Conservation (phyloP, 2,797 vertebrate species). For the Cetoscarus ocellatus region DNA sequence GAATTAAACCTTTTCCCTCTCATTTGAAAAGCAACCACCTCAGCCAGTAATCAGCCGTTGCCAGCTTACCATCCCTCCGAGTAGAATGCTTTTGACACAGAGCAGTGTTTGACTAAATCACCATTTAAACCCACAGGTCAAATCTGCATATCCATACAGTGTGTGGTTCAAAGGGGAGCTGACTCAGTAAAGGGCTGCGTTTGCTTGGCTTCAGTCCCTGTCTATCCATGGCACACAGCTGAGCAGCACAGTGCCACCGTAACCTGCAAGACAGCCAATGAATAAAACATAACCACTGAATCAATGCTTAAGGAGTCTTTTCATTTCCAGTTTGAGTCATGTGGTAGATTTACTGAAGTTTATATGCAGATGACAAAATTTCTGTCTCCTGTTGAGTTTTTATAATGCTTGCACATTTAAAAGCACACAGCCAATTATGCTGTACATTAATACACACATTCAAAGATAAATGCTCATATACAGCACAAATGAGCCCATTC, state of each 20-base stretch:
- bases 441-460: slow-evolving; percentile 1
- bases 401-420: slow-evolving; percentile 41
- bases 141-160: slow-evolving; percentile 71
- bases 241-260: slow-evolving; percentile 64
- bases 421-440: slow-evolving; percentile 19
- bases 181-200: slow-evolving; percentile 57
- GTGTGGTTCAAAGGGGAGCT: slow-evolving; percentile 73
- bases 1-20: no score
- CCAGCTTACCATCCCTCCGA: slow-evolving; percentile 38
- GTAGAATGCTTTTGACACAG: slow-evolving; percentile 32
- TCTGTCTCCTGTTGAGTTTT: slow-evolving; percentile 33
- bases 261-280: slow-evolving; percentile 64
- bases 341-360: slow-evolving; percentile 26
- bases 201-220: slow-evolving; percentile 48
- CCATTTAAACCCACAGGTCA: slow-evolving; percentile 52
- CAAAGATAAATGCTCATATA: slow-evolving; percentile 18
- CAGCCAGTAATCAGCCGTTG: not conserved
- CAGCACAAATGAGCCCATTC: slow-evolving; percentile 13
- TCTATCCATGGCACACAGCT: slow-evolving; percentile 50
- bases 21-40: no score
- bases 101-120: slow-evolving; percentile 52
- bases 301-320: slow-evolving; percentile 71
- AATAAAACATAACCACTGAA: slow-evolving; percentile 74
- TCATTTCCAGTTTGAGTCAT: slow-evolving; percentile 65
- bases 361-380: slow-evolving; percentile 41